Evolutionary conservation across 2,113 vertebrate genomes (phyloP).

Genomic region (Boulengeromyrus knoepffleri): DNA sequence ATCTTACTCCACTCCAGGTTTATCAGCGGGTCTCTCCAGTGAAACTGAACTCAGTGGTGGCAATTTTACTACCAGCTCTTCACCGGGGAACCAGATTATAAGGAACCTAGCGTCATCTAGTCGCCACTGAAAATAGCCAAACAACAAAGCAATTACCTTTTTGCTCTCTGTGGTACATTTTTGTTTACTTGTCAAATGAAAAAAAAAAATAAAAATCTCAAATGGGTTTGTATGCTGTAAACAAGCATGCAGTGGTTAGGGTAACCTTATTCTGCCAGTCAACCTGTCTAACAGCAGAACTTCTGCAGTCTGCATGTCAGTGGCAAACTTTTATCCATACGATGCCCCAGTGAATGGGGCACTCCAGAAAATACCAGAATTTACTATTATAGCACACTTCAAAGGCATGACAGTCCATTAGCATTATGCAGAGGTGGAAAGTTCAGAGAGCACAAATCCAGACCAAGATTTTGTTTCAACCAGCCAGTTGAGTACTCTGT

Average conservation of each 20-base stretch:
- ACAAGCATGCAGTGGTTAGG: neutral
- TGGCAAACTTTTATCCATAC: neutral
- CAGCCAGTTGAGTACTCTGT: neutral
- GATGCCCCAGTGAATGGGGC: neutral
- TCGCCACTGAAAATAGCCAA: neutral
- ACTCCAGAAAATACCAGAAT: neutral
- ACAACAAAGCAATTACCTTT: neutral
- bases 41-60: neutral
- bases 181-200: neutral
- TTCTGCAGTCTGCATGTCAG: neutral
- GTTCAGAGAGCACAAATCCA: neutral
- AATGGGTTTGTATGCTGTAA: neutral
- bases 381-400: neutral
- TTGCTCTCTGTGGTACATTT: neutral
- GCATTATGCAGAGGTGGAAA: neutral
- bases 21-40: neutral
- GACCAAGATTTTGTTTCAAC: neutral
- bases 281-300: neutral
- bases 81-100: neutral
- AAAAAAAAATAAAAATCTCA: neutral
- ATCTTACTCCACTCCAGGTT: neutral
- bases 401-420: neutral
- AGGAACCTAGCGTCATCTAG: neutral
- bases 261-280: constrained; percentile 8
- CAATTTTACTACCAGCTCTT: neutral